These are phyloP conservation scores for Lissocephala sabroskyi DNA, from an alignment of 2,888 invertebrate genomes.

Conservation along the genomic window DNA sequence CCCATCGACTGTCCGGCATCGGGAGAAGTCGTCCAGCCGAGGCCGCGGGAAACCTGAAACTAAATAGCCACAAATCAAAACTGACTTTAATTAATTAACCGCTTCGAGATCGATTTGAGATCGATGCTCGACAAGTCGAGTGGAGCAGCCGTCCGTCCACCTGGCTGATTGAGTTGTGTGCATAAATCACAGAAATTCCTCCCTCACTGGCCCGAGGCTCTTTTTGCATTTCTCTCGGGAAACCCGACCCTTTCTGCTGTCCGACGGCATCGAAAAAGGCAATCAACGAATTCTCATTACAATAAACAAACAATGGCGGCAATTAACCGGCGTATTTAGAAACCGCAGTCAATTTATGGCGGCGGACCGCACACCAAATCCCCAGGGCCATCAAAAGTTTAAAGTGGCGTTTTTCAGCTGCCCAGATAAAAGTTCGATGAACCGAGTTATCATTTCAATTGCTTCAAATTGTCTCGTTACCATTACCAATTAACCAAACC, in stretches of 20 bases:
- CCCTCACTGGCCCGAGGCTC: too few species aligned
- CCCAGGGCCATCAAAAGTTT: conserved; percentile 9
- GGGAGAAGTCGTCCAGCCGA: too few species aligned
- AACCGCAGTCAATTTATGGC: conserved; percentile 24
- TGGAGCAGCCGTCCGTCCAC: background rate
- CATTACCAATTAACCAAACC: too few species aligned
- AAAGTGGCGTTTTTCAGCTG: background rate
- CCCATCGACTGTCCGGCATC: too few species aligned
- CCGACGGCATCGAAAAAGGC: conserved; percentile 20
- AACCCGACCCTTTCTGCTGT: background rate
- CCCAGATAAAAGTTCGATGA: conserved; percentile 55
- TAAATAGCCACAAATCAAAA: conserved; percentile 50
- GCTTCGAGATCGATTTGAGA: conserved; percentile 2
- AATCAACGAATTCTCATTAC: conserved; percentile 20
- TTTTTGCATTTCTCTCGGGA: too few species aligned
- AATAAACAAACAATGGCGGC: conserved; percentile 34
- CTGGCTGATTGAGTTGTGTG: conserved; percentile 30
- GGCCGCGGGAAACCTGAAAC: conserved; percentile 28
- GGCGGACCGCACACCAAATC: conserved; percentile 33
- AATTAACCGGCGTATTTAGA: conserved; percentile 27
- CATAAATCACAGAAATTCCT: conserved; percentile 18
- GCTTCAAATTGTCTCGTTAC: conserved; percentile 62
- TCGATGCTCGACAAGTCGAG: conserved; percentile 2
- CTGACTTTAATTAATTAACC: conserved; percentile 49
- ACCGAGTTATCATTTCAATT: conserved; percentile 56